Evolutionary conservation across 2,113 vertebrate genomes (phyloP).

Genomic region (Leptodactylus fuscus): DNA sequence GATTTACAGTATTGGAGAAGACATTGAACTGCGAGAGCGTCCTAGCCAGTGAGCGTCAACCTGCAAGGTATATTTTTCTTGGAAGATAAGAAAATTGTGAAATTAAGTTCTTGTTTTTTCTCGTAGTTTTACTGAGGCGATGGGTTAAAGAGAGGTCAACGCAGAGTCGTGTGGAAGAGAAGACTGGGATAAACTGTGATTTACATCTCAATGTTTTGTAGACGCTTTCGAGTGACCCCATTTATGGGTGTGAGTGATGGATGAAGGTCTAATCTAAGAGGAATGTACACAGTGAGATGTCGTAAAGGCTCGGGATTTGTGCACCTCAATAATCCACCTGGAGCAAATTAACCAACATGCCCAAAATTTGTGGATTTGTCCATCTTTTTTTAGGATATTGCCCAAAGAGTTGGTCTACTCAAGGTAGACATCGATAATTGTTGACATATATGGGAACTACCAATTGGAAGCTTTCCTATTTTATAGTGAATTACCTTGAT

Average conservation of each 20-base stretch:
- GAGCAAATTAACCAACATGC: neutral
- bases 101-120: slow-evolving; percentile 18
- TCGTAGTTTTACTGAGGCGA: slow-evolving; percentile 6
- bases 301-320: neutral
- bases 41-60: neutral
- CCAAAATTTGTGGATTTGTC: neutral
- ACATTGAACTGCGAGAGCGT: neutral
- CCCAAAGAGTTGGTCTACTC: neutral
- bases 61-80: slow-evolving; percentile 42
- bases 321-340: neutral
- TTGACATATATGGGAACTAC: too few relatives aligned
- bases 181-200: slow-evolving; percentile 1
- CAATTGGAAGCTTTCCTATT: too few relatives aligned
- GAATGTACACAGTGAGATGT: neutral
- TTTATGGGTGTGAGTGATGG: neutral
- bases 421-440: too few relatives aligned
- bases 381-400: neutral
- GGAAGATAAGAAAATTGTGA: slow-evolving; percentile 47
- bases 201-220: slow-evolving; percentile 6
- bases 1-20: slow-evolving; percentile 19
- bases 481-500: too few relatives aligned
- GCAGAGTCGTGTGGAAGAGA: neutral
- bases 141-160: slow-evolving; percentile 20
- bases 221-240: neutral
- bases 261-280: neutral